A percentile compares a stretch with the other conserved stretches of the same genome.
phyloP scores from a whole-genome alignment of 2,113 vertebrate species.

The Odocoileus virginianus region DNA sequence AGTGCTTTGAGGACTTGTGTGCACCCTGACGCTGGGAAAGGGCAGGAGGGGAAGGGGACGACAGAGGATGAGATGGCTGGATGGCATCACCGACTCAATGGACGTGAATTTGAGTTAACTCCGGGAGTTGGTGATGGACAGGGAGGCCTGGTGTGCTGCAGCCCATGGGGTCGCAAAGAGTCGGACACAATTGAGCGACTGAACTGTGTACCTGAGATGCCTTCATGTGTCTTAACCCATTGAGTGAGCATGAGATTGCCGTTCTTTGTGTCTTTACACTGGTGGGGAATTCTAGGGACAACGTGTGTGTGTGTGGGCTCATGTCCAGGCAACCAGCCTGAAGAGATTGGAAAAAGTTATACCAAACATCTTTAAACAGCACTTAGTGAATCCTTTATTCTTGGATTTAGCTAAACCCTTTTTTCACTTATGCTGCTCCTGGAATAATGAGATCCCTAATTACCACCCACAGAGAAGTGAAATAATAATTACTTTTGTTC shows the following conservation, averaged over 20 bases:
- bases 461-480: not conserved
- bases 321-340: not conserved
- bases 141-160: not conserved
- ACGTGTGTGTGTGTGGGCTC: not conserved
- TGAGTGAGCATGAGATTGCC: not conserved
- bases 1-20: not conserved
- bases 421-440: not conserved
- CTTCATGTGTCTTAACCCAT: not conserved
- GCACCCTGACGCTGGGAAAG: not conserved
- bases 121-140: not conserved
- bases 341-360: not conserved
- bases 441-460: not conserved
- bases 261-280: not conserved
- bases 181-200: not conserved
- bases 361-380: not conserved
- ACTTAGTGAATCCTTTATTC: not conserved
- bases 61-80: not conserved
- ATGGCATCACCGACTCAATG: not conserved
- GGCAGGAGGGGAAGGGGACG: not conserved
- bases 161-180: not conserved
- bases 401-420: not conserved
- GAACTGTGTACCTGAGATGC: not conserved
- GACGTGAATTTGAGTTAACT: not conserved
- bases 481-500: not conserved
- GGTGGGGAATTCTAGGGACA: not conserved